A percentile compares a stretch with the other conserved stretches of the same genome.
phyloP scores from a whole-genome alignment of 2,797 vertebrate genomes.

The Phrynocephalus forsythii region DNA sequence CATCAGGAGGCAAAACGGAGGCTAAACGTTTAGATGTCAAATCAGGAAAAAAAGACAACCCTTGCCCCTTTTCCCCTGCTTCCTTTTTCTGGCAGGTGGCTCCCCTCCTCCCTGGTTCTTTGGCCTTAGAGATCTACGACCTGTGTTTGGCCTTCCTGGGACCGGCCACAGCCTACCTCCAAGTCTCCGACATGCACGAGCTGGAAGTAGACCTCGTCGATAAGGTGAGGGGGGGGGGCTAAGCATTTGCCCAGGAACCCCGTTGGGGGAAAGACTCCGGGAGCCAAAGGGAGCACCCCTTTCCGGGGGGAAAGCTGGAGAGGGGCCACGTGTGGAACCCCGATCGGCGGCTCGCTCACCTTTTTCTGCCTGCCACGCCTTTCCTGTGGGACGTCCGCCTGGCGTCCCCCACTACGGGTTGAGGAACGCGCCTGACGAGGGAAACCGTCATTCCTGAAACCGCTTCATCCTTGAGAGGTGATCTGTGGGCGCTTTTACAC shows the following conservation, averaged over 20 bases:
- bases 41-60: not conserved
- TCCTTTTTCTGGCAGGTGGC: constrained; percentile 60
- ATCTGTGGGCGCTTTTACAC: too few relatives aligned
- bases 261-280: too few relatives aligned
- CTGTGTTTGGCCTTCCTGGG: constrained; percentile 74
- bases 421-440: not conserved
- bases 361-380: too few relatives aligned
- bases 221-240: constrained; percentile 63
- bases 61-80: not conserved
- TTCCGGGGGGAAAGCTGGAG: not conserved
- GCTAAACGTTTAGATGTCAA: not conserved
- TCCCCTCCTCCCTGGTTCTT: constrained; percentile 70
- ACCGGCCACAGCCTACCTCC: constrained; percentile 67
- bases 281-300: too few relatives aligned
- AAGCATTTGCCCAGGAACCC: too few relatives aligned
- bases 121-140: constrained; percentile 75
- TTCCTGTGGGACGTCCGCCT: not conserved
- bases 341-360: too few relatives aligned
- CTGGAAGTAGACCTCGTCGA: constrained; percentile 77
- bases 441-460: too few relatives aligned
- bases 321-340: not conserved
- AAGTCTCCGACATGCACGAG: constrained; percentile 75
- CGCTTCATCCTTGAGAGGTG: not conserved
- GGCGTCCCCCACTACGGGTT: not conserved
- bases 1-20: not conserved